Percentiles rank a stretch among this genome's conserved stretches.
These are phyloP conservation scores for Anhinga anhinga DNA, from an alignment of 2,113 vertebrate species.

Conservation along the genomic window DNA sequence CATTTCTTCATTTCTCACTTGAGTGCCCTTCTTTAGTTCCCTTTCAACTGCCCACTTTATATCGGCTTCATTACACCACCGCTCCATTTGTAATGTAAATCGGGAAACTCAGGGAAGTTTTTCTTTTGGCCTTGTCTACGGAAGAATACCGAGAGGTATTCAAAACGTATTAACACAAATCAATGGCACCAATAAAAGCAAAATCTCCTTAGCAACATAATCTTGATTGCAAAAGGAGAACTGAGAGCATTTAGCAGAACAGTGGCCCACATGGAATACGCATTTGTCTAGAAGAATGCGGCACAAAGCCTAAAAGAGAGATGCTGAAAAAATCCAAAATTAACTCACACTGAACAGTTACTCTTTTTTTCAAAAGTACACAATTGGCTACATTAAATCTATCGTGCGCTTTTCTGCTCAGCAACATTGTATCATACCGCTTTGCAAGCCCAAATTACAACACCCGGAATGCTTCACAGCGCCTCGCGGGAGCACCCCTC, in stretches of 20 bases:
- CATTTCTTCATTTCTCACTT: constrained; percentile 99
- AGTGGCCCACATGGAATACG: constrained; percentile 86
- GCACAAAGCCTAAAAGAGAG: constrained; percentile 91
- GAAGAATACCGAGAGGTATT: constrained; percentile 98
- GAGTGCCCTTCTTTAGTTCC: constrained; percentile 96
- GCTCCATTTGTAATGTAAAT: constrained; percentile 95
- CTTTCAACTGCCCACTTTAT: constrained; percentile 87
- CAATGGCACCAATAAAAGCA: constrained; percentile 98
- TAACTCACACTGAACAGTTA: constrained; percentile 99
- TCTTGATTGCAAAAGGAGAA: constrained; percentile 94
- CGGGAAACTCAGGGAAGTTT: constrained; percentile 91
- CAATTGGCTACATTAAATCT: constrained; percentile 95
- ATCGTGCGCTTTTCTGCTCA: constrained; percentile 81
- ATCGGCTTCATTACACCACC: constrained; percentile 90
- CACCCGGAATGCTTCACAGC: constrained; percentile 60
- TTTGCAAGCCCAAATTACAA: constrained; percentile 79
- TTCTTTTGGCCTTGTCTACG: constrained; percentile 88
- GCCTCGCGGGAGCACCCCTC: background rate
- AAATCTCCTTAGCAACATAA: constrained; percentile 99
- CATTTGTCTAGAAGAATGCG: constrained; percentile 87
- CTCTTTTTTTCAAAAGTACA: constrained; percentile 89
- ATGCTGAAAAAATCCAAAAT: constrained; percentile 95
- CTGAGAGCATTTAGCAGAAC: constrained; percentile 90
- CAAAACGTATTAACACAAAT: constrained; percentile 99
- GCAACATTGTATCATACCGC: constrained; percentile 85